Conservation (phyloP, 2,113 vertebrate genomes). For the Trichomycterus rosablanca region DNA sequence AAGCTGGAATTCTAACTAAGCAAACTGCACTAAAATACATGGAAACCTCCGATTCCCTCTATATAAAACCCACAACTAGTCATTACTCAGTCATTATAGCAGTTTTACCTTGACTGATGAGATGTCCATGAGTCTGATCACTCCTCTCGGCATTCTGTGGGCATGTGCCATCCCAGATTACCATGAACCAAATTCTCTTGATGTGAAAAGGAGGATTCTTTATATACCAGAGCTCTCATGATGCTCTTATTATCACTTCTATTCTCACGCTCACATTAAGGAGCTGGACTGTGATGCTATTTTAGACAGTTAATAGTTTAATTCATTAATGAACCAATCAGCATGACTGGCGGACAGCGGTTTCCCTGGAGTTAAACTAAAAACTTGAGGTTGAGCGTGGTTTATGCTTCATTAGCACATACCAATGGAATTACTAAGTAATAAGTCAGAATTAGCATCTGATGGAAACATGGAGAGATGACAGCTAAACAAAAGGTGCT, state of each 20-base stretch:
- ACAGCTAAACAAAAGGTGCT: constrained; percentile 10
- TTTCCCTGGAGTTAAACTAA: constrained; percentile 45
- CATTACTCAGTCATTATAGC: no score
- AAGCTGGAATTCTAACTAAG: no score
- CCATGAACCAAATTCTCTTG: no score
- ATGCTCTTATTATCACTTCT: constrained; percentile 1
- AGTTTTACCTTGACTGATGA: constrained; percentile 49
- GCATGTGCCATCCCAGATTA: neutral
- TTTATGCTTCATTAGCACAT: constrained; percentile 43
- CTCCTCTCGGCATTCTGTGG: constrained; percentile 28
- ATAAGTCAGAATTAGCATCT: constrained; percentile 45
- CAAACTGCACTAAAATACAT: no score
- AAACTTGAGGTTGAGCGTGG: constrained; percentile 52
- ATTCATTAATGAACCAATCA: no score
- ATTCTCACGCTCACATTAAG: constrained; percentile 3
- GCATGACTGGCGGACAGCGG: neutral
- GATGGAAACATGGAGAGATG: neutral
- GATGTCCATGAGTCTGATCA: constrained; percentile 33
- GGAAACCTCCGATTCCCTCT: no score
- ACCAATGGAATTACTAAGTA: constrained; percentile 35
- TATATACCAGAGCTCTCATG: constrained; percentile 20
- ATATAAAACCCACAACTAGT: no score
- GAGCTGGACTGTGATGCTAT: constrained; percentile 8
- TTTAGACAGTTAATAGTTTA: neutral
- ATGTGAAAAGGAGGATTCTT: neutral